Evolutionary conservation across 1,140 invertebrate species (phyloP).

Genomic region (Myzus persicae): DNA sequence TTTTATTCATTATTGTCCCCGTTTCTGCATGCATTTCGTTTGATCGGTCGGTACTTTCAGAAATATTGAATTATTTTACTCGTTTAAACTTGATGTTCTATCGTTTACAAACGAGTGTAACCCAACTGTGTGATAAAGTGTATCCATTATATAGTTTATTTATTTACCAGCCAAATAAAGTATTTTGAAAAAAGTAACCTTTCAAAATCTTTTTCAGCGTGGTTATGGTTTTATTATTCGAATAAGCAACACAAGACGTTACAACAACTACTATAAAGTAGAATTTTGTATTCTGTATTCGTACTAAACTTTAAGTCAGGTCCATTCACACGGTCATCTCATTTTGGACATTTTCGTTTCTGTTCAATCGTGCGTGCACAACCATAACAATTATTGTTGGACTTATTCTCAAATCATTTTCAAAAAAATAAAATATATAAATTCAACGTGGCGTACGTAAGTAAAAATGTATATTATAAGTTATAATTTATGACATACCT

Average conservation of each 20-base stretch:
- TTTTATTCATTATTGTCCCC: background rate
- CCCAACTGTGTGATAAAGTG: background rate
- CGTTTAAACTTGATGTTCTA: background rate
- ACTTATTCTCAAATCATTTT: background rate
- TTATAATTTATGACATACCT: background rate
- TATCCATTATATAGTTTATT: background rate
- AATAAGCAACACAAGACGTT: too few relatives aligned
- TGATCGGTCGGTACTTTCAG: background rate
- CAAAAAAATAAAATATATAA: background rate
- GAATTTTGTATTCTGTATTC: background rate
- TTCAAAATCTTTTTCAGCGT: background rate
- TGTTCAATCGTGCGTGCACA: background rate
- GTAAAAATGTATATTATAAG: background rate
- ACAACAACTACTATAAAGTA: background rate
- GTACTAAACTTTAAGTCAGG: background rate
- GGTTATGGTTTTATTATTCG: slow-evolving; percentile 4
- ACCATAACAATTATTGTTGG: background rate
- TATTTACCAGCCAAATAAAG: background rate
- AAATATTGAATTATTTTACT: background rate
- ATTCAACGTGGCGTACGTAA: background rate
- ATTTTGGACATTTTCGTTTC: background rate
- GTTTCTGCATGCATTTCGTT: background rate
- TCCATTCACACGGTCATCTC: background rate
- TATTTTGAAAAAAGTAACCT: slow-evolving; percentile 3
- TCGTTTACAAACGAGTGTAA: background rate